Evolutionary conservation across 2,797 vertebrate species (phyloP).

Genomic region (Trachurus trachurus): DNA sequence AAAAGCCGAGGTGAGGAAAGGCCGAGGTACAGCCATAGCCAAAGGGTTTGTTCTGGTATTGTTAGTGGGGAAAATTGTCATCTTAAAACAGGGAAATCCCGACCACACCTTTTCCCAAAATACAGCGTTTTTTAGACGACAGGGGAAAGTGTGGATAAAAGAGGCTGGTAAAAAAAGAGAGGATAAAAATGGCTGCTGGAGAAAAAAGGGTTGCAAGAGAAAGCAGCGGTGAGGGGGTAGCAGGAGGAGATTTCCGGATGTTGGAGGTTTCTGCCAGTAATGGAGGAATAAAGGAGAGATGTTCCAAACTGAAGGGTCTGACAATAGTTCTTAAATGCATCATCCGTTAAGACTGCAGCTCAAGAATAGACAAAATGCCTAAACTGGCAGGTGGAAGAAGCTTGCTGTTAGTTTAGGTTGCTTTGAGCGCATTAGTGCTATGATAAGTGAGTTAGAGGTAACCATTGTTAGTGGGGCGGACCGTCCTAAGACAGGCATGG

Average conservation of each 20-base stretch:
- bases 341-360: slow-evolving; percentile 41
- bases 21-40: slow-evolving; percentile 34
- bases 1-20: slow-evolving; percentile 48
- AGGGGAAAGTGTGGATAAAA: slow-evolving; percentile 40
- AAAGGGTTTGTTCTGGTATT: slow-evolving; percentile 30
- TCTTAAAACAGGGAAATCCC: slow-evolving; percentile 29
- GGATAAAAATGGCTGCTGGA: slow-evolving; percentile 47
- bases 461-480: slow-evolving; percentile 65
- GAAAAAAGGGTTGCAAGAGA: slow-evolving; percentile 55
- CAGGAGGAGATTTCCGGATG: slow-evolving; percentile 45
- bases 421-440: slow-evolving; percentile 51
- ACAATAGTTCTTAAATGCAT: slow-evolving; percentile 50
- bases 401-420: slow-evolving; percentile 60
- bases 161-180: slow-evolving; percentile 8
- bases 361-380: slow-evolving; percentile 29
- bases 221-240: slow-evolving; percentile 44
- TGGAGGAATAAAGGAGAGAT: slow-evolving; percentile 44
- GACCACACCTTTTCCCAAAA: slow-evolving; percentile 32
- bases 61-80: slow-evolving; percentile 42
- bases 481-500: slow-evolving; percentile 70
- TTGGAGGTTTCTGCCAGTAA: slow-evolving; percentile 48
- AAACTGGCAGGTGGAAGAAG: slow-evolving; percentile 31
- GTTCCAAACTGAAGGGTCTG: slow-evolving; percentile 44
- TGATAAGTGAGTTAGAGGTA: slow-evolving; percentile 56
- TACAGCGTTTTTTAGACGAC: slow-evolving; percentile 32